Conservation (phyloP, 30 jellyfish, hydroid and myxozoan genomes). For the Turritopsis rubra region DNA sequence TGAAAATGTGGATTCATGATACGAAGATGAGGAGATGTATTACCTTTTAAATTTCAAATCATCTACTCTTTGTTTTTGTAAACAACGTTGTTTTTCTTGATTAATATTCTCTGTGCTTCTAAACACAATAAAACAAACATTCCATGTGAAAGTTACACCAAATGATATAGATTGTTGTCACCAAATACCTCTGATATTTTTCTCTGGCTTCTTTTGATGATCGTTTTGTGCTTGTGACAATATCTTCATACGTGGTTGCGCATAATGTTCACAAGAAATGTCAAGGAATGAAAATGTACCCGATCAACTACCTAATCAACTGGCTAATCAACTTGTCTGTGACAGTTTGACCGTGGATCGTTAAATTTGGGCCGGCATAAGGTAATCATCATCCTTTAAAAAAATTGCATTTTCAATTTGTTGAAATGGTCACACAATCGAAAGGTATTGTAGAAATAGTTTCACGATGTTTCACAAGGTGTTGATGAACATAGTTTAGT, state of each 20-base stretch:
- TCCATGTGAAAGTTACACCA: too few species aligned
- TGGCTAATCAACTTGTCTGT: neutral
- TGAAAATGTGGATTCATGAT: neutral
- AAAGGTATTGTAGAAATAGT: too few species aligned
- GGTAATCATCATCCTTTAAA: too few species aligned
- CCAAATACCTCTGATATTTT: neutral
- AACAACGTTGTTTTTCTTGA: neutral
- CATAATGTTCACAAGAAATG: neutral
- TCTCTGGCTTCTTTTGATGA: neutral
- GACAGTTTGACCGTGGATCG: neutral
- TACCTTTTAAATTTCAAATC: slow-evolving; percentile 26
- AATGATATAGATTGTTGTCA: neutral
- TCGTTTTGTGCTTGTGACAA: neutral
- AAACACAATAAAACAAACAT: too few species aligned
- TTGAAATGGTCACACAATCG: too few species aligned
- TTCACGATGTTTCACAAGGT: too few species aligned
- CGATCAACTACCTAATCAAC: neutral
- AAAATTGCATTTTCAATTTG: too few species aligned
- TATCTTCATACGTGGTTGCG: neutral
- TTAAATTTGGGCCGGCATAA: too few species aligned
- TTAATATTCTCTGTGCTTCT: neutral
- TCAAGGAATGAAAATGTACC: neutral
- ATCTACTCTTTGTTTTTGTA: slow-evolving; percentile 20
- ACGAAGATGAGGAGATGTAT: neutral
- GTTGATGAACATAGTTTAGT: too few species aligned